Evolutionary conservation across 2,888 invertebrate species (phyloP).

Genomic region (Myopa tessellatipennis): DNA sequence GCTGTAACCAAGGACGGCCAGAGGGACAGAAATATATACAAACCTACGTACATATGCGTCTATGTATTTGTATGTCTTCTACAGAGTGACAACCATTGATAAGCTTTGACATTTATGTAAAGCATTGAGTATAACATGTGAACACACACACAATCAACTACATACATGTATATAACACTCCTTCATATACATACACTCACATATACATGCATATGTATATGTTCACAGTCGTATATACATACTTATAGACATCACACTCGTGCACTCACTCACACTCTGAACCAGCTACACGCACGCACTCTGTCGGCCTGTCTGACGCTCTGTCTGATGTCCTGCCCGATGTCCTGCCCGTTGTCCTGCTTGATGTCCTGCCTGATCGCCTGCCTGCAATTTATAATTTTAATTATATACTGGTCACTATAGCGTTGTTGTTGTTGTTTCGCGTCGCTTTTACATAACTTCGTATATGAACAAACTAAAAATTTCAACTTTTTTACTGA

Average conservation of each 20-base stretch:
- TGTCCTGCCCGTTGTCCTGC: not conserved
- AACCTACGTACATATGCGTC: conserved; percentile 22
- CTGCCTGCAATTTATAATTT: not conserved
- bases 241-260: not conserved
- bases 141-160: not conserved
- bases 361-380: not conserved
- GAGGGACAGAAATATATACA: conserved; percentile 12
- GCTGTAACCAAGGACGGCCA: not conserved
- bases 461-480: not conserved
- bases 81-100: conserved; percentile 24
- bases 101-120: conserved; percentile 28
- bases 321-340: not conserved
- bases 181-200: not conserved
- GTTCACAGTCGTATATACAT: not conserved
- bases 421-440: not conserved
- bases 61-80: not conserved
- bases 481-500: not conserved
- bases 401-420: conserved; percentile 21
- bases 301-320: not conserved
- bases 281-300: not conserved
- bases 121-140: not conserved
- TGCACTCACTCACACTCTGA: not conserved
- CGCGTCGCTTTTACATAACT: not conserved
- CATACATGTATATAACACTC: not conserved
- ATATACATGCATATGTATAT: not conserved